Evolutionary conservation across 37 sponge, comb jelly and placozoan genomes (phyloP).

Genomic region (Oscarella lobularis): DNA sequence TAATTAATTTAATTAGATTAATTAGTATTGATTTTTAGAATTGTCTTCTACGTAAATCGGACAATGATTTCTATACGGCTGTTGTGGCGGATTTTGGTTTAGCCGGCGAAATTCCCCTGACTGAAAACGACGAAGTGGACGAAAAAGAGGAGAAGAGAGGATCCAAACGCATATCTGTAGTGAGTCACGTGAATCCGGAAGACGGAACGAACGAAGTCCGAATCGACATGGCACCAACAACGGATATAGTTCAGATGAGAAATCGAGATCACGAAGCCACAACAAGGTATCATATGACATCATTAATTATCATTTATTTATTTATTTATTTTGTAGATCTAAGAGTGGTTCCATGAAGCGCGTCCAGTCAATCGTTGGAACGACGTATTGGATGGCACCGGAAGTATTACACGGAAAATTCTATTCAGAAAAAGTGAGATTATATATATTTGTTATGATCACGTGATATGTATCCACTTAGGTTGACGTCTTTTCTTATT

Average conservation of each 20-base stretch:
- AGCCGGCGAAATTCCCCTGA: background rate
- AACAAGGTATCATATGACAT: too few relatives aligned
- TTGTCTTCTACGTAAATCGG: background rate
- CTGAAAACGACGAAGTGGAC: background rate
- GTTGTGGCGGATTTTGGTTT: background rate
- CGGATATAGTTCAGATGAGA: background rate
- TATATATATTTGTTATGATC: background rate
- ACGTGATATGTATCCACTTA: background rate
- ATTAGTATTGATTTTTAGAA: background rate
- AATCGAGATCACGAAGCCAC: too few relatives aligned
- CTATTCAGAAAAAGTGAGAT: background rate
- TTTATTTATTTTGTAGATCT: too few relatives aligned
- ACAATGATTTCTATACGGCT: background rate
- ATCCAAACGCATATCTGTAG: too few relatives aligned
- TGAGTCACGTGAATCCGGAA: background rate
- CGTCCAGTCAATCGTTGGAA: background rate
- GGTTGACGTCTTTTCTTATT: background rate
- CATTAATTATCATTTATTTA: too few relatives aligned
- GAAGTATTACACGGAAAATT: background rate
- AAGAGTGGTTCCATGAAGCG: background rate
- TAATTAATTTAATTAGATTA: background rate
- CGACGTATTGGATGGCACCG: background rate
- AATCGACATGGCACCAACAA: background rate
- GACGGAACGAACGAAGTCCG: background rate
- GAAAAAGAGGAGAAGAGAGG: too few relatives aligned